Conservation (phyloP, 2,797 vertebrate species). For the Balearica regulorum region DNA sequence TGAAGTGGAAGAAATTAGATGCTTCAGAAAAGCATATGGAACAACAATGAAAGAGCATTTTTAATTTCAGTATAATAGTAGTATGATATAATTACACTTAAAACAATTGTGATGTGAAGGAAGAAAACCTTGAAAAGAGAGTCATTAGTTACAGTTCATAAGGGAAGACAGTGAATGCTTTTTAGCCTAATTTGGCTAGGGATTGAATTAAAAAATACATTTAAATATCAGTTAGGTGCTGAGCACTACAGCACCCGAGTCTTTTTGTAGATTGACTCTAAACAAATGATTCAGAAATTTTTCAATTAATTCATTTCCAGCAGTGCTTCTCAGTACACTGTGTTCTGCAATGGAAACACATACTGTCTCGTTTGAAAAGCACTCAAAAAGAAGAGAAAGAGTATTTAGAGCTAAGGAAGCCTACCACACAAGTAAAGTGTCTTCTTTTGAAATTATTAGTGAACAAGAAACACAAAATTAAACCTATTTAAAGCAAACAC, state of each 20-base stretch:
- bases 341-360: conserved; percentile 3
- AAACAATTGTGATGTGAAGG: not conserved
- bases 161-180: not conserved
- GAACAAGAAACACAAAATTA: not conserved
- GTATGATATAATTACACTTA: not conserved
- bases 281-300: not conserved
- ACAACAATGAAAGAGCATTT: not conserved
- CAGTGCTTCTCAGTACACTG: conserved; percentile 7
- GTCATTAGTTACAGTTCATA: not conserved
- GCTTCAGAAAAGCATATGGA: not conserved
- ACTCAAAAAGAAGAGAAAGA: not conserved
- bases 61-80: not conserved
- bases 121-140: not conserved
- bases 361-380: not conserved
- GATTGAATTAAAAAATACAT: not conserved
- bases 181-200: not conserved
- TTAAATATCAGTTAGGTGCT: not conserved
- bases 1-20: not conserved
- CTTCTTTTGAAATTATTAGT: conserved; percentile 1
- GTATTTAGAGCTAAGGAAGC: not conserved
- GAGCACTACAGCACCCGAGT: not conserved
- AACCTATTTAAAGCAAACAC: not conserved
- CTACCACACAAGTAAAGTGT: not conserved
- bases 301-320: conserved; percentile 11
- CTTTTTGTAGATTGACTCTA: not conserved